phyloP scores from a whole-genome alignment of 1,140 invertebrate species.

The Nephila pilipes region DNA sequence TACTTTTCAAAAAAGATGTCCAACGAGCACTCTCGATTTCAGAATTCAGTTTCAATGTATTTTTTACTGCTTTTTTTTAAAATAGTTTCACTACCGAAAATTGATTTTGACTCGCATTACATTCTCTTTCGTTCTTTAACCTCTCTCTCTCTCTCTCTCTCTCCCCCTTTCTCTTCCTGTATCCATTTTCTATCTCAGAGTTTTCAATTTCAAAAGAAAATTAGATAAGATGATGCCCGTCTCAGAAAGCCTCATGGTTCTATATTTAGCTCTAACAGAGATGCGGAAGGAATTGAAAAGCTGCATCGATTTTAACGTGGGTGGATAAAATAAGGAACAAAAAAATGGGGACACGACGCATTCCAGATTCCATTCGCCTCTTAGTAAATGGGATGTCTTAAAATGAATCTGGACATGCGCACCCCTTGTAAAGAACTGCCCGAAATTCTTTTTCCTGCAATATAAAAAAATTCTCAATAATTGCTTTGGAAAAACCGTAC shows the following conservation, averaged over 20 bases:
- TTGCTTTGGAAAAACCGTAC: too few relatives aligned
- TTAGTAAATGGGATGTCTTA: too few relatives aligned
- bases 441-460: too few relatives aligned
- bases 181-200: not conserved
- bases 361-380: too few relatives aligned
- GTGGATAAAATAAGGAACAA: not conserved
- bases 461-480: too few relatives aligned
- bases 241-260: not conserved
- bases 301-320: not conserved
- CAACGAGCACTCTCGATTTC: not conserved
- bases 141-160: not conserved
- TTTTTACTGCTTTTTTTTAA: not conserved
- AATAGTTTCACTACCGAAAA: not conserved
- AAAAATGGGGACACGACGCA: not conserved
- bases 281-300: not conserved
- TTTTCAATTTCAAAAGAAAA: too few relatives aligned
- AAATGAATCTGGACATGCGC: too few relatives aligned
- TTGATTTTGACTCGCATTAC: not conserved
- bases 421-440: too few relatives aligned
- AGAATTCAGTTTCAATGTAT: not conserved
- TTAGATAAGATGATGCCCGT: not conserved
- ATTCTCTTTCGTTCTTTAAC: not conserved
- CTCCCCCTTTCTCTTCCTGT: not conserved
- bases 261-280: not conserved
- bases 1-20: not conserved